phyloP scores from a whole-genome alignment of 2,797 vertebrate genomes.

The Halcyon badia region DNA sequence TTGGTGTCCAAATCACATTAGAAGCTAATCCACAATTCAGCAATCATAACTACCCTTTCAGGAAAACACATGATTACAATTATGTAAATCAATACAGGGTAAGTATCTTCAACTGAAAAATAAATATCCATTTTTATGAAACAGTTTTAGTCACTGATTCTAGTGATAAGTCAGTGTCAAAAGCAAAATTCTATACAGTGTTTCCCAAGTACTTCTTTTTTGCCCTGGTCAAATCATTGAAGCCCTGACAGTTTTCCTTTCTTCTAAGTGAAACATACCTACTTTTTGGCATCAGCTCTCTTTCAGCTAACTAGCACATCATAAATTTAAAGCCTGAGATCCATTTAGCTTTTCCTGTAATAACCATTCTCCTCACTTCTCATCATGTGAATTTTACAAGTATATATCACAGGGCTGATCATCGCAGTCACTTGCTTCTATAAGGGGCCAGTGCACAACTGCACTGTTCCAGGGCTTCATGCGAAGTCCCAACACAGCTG shows the following conservation, averaged over 20 bases:
- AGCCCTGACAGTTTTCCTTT: neutral
- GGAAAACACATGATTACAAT: neutral
- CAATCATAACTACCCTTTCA: neutral
- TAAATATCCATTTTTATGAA: neutral
- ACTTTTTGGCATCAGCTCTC: slow-evolving; percentile 3
- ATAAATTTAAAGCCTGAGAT: slow-evolving; percentile 37
- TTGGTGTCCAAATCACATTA: neutral
- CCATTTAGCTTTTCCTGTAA: slow-evolving; percentile 52
- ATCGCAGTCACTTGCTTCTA: neutral
- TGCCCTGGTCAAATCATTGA: neutral
- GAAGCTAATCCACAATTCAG: neutral
- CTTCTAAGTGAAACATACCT: slow-evolving; percentile 21
- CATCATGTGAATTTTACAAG: neutral
- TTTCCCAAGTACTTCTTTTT: neutral
- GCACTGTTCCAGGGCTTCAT: neutral
- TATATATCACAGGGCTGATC: neutral
- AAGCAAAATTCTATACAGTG: neutral
- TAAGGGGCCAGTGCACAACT: neutral
- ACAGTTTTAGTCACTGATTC: neutral
- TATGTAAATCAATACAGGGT: neutral
- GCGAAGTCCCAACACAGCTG: neutral
- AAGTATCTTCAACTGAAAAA: slow-evolving; percentile 6
- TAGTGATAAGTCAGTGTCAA: neutral
- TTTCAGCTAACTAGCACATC: slow-evolving; percentile 12
- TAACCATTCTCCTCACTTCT: neutral